Percentiles rank a stretch among this genome's conserved stretches.
phyloP scores from a whole-genome alignment of 2,797 vertebrate genomes.

The Numenius phaeopus region DNA sequence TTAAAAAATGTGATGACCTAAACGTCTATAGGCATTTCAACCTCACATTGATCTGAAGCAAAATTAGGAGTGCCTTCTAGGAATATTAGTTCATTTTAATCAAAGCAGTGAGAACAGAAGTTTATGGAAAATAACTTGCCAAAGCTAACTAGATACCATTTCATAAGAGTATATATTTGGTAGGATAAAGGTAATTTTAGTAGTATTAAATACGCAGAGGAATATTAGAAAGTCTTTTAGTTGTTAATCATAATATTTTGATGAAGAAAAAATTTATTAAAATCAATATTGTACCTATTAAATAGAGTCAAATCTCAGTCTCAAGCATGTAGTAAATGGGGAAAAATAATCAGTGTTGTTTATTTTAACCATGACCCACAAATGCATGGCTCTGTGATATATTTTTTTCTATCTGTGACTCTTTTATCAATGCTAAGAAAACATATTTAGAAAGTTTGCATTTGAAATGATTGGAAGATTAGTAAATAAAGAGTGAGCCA shows the following conservation, averaged over 20 bases:
- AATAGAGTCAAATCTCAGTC: neutral
- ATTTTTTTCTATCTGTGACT: neutral
- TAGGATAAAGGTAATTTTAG: conserved; percentile 13
- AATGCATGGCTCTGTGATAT: neutral
- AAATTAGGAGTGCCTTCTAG: neutral
- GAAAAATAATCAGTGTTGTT: neutral
- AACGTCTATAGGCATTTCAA: neutral
- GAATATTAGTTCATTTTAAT: conserved; percentile 11
- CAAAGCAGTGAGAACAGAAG: neutral
- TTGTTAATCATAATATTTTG: conserved; percentile 34
- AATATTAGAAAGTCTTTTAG: neutral
- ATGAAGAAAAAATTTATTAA: neutral
- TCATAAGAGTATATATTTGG: neutral
- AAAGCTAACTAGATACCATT: neutral
- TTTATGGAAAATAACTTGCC: conserved; percentile 37
- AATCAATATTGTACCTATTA: neutral
- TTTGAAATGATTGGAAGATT: neutral
- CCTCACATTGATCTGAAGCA: neutral
- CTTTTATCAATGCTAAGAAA: neutral
- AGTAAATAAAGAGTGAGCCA: neutral
- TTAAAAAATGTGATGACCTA: neutral
- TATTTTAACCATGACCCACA: neutral
- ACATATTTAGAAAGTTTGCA: neutral
- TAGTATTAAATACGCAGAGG: neutral
- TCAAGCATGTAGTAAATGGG: neutral